Conservation (phyloP, 2,888 invertebrate species). For the Calameuta pallipes region DNA sequence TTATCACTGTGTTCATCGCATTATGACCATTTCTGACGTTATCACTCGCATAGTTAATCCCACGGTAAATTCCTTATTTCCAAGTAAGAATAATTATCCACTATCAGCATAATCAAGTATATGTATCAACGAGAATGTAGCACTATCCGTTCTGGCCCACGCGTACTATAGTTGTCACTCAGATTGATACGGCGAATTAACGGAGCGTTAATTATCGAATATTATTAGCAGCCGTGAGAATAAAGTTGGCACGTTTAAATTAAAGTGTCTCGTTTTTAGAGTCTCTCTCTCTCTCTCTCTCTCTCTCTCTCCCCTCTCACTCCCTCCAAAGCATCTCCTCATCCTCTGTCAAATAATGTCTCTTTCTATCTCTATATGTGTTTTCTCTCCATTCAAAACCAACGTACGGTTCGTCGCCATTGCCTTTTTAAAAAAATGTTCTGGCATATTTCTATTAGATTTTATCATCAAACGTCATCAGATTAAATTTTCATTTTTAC, state of each 20-base stretch:
- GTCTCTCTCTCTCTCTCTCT: slow-evolving; percentile 16
- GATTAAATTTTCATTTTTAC: not conserved
- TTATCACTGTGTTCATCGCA: not conserved
- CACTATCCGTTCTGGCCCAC: not conserved
- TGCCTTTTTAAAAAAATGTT: not conserved
- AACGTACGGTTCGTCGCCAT: not conserved
- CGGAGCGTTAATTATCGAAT: not conserved
- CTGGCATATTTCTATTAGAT: not conserved
- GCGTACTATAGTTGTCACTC: not conserved
- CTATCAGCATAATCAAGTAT: not conserved
- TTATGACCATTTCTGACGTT: not conserved
- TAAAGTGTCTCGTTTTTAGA: not conserved
- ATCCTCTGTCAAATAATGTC: slow-evolving; percentile 11
- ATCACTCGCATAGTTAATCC: not conserved
- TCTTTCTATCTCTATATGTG: slow-evolving; percentile 11
- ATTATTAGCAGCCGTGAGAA: not conserved
- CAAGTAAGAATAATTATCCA: not conserved
- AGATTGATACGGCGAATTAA: not conserved
- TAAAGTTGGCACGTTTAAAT: not conserved
- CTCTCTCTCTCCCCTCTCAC: slow-evolving; percentile 5
- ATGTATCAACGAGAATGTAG: not conserved
- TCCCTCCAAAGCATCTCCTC: slow-evolving; percentile 6
- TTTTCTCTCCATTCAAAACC: slow-evolving; percentile 17
- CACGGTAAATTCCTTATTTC: not conserved
- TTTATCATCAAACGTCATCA: not conserved